A percentile compares a stretch with the other conserved stretches of the same genome.
These are phyloP conservation scores for Tamandua tetradactyla DNA, from an alignment of 2,797 vertebrate genomes.

Conservation along the genomic window DNA sequence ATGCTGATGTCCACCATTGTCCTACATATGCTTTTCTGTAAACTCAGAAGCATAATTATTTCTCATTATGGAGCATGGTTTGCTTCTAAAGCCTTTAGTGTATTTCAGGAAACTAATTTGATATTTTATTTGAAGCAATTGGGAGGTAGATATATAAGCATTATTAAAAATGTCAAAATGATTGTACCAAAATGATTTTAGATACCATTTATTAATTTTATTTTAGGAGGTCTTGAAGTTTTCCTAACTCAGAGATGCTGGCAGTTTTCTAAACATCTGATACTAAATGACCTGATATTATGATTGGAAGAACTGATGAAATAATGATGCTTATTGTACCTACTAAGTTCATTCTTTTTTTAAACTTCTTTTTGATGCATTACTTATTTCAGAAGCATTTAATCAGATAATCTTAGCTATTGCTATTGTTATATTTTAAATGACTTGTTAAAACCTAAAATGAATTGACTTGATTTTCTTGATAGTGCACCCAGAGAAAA, in stretches of 20 bases:
- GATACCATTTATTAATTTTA: background rate
- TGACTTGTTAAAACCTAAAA: background rate
- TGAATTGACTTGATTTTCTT: slow-evolving; percentile 21
- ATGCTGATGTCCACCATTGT: background rate
- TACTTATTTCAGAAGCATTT: background rate
- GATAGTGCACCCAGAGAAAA: slow-evolving; percentile 92
- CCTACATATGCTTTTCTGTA: background rate
- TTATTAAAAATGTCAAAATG: slow-evolving; percentile 3
- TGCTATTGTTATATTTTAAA: background rate
- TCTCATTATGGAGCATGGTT: slow-evolving; percentile 3
- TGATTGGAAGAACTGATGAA: background rate
- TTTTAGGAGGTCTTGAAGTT: background rate
- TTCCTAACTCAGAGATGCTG: background rate
- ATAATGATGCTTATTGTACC: background rate
- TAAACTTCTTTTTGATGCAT: background rate
- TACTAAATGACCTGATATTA: background rate
- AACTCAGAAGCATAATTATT: background rate
- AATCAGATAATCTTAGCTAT: background rate
- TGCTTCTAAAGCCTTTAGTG: background rate
- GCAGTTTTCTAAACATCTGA: background rate
- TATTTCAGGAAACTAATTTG: background rate
- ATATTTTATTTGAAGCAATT: background rate
- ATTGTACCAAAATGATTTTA: slow-evolving; percentile 5
- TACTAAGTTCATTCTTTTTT: background rate
- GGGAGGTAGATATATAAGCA: background rate